Evolutionary conservation across 2,797 vertebrate genomes (phyloP).

Genomic region (Tolypeutes matacus): DNA sequence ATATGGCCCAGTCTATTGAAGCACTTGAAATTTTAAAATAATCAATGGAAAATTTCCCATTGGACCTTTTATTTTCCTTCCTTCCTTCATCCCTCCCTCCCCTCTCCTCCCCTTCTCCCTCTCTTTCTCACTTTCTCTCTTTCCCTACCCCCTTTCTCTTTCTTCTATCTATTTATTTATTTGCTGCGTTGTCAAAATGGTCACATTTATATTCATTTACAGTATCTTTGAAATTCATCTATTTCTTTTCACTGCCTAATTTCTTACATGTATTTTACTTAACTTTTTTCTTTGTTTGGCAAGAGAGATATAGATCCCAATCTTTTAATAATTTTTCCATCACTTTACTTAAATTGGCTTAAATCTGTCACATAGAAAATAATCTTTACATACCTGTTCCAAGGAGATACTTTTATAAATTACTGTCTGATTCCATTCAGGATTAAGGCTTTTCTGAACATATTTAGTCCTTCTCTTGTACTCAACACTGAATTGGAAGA

Average conservation of each 20-base stretch:
- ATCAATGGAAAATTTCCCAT: neutral
- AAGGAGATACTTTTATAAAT: conserved; percentile 99
- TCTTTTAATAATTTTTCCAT: neutral
- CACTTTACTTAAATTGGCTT: neutral
- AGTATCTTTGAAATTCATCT: neutral
- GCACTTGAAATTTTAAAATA: conserved; percentile 10
- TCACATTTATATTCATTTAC: neutral
- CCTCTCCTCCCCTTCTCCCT: too few relatives aligned
- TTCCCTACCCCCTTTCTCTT: too few relatives aligned
- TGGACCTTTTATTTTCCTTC: neutral
- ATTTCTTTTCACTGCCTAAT: neutral
- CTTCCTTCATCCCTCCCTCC: too few relatives aligned
- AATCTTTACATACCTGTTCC: conserved; percentile 93
- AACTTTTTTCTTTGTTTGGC: neutral
- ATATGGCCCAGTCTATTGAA: neutral
- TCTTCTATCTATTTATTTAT: neutral
- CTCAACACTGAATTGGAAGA: conserved; percentile 93
- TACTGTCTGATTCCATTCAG: conserved; percentile 99
- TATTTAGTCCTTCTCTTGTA: conserved; percentile 98
- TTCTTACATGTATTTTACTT: neutral
- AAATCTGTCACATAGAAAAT: neutral
- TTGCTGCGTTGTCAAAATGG: neutral
- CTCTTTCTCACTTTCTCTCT: too few relatives aligned
- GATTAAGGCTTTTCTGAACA: conserved; percentile 97
- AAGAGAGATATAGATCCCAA: neutral